Percentiles rank a stretch among this genome's conserved stretches.
Evolutionary conservation across 2,113 vertebrate species (phyloP).

Genomic region (Anseranas semipalmata): DNA sequence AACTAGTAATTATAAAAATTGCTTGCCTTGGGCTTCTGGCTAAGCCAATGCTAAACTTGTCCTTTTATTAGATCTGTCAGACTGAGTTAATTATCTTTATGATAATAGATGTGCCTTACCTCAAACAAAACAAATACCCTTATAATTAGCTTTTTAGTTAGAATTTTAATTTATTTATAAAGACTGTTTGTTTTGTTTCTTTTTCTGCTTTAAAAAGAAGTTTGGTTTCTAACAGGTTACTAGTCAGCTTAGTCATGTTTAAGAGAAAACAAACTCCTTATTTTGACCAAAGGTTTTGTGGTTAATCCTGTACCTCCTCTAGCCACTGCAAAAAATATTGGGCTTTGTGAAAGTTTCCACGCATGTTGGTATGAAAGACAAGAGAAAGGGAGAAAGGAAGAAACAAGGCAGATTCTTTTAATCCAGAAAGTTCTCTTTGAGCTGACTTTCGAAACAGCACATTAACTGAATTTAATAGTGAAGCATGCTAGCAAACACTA

Average conservation of each 20-base stretch:
- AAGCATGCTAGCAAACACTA: conserved; percentile 46
- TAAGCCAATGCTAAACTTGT: conserved; percentile 86
- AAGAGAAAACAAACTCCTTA: neutral
- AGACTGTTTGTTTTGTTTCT: conserved; percentile 79
- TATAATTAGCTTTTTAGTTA: conserved; percentile 87
- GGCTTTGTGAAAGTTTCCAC: neutral
- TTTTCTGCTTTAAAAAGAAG: conserved; percentile 25
- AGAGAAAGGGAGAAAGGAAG: neutral
- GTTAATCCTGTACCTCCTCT: neutral
- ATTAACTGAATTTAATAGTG: conserved; percentile 49
- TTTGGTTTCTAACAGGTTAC: conserved; percentile 53
- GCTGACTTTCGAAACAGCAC: conserved; percentile 33
- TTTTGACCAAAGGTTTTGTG: neutral
- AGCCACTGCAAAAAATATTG: neutral
- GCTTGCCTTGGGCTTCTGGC: conserved; percentile 85
- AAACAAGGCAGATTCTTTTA: conserved; percentile 16
- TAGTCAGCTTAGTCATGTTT: neutral
- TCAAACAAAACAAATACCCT: conserved; percentile 88
- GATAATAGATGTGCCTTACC: conserved; percentile 89
- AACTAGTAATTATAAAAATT: conserved; percentile 90
- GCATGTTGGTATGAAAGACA: neutral
- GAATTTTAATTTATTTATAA: conserved; percentile 87
- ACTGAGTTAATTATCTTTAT: conserved; percentile 90
- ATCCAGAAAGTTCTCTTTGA: conserved; percentile 9
- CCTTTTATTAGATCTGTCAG: conserved; percentile 89